phyloP scores from a whole-genome alignment of 2,888 invertebrate genomes.

The Taphrorychus bicolor region DNA sequence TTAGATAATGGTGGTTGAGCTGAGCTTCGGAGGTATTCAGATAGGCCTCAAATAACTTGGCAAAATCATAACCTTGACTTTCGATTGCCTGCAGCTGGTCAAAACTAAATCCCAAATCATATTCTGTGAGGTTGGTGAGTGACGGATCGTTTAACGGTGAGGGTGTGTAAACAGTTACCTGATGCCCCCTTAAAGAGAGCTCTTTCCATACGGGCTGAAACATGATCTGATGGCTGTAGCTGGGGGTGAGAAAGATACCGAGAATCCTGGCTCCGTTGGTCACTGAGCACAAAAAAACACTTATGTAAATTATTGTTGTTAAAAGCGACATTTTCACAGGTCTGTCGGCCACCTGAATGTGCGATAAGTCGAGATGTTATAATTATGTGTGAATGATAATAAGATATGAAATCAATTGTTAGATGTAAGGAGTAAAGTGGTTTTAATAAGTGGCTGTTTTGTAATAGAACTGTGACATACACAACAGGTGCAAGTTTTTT shows the following conservation, averaged over 20 bases:
- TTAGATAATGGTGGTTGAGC: constrained; percentile 46
- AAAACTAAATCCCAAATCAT: constrained; percentile 46
- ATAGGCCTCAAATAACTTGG: constrained; percentile 32
- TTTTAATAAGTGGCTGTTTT: no score
- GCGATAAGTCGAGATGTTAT: no score
- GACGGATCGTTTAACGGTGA: constrained; percentile 54
- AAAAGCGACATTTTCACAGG: no score
- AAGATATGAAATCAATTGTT: no score
- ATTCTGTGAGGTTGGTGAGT: constrained; percentile 57
- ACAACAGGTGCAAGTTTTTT: no score
- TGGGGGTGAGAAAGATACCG: constrained; percentile 59
- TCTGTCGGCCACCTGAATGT: no score
- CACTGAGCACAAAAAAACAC: constrained; percentile 14
- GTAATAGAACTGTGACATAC: no score
- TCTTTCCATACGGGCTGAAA: constrained; percentile 60
- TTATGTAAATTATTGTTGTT: no score
- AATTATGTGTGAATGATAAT: no score
- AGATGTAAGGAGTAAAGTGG: no score
- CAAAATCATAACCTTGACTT: constrained; percentile 33
- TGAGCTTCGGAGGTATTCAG: constrained; percentile 37
- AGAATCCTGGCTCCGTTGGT: constrained; percentile 56
- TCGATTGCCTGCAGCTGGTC: constrained; percentile 11
- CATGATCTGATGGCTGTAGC: constrained; percentile 62
- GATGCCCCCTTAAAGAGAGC: constrained; percentile 61
- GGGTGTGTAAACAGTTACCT: constrained; percentile 60